Evolutionary conservation across 1,140 invertebrate species (phyloP).

Genomic region (Drosophila rufa): DNA sequence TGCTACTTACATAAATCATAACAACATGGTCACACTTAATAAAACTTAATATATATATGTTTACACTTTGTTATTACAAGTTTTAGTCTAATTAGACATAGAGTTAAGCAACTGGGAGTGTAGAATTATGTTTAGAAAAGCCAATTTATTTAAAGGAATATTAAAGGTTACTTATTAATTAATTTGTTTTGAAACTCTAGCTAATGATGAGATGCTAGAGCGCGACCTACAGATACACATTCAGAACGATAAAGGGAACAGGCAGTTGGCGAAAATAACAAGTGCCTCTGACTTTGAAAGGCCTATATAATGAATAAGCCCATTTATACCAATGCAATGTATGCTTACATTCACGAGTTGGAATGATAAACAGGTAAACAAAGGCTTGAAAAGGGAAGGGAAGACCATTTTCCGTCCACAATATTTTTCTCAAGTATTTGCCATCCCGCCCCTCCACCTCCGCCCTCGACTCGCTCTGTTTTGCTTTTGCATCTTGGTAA

Average conservation of each 20-base stretch:
- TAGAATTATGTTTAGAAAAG: no score
- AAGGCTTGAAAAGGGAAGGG: not conserved
- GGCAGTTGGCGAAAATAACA: not conserved
- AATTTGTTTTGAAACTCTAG: not conserved
- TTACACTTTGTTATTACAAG: not conserved
- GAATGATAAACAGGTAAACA: constrained; percentile 1
- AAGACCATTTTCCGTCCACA: constrained; percentile 26
- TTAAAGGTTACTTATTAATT: not conserved
- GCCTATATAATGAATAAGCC: not conserved
- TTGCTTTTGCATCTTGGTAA: constrained; percentile 42
- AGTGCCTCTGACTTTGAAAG: not conserved
- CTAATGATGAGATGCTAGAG: not conserved
- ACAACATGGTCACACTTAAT: no score
- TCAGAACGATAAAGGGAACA: not conserved
- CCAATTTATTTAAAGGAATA: not conserved
- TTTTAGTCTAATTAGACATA: no score
- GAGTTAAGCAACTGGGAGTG: no score
- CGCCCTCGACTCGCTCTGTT: constrained; percentile 7
- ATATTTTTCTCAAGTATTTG: constrained; percentile 32
- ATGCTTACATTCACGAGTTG: not conserved
- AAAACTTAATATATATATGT: no score
- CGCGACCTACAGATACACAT: not conserved
- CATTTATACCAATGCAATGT: not conserved
- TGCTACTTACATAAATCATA: no score
- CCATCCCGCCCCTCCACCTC: not conserved